Evolutionary conservation across 2,113 vertebrate genomes (phyloP).

Genomic region (Noctilio leporinus): DNA sequence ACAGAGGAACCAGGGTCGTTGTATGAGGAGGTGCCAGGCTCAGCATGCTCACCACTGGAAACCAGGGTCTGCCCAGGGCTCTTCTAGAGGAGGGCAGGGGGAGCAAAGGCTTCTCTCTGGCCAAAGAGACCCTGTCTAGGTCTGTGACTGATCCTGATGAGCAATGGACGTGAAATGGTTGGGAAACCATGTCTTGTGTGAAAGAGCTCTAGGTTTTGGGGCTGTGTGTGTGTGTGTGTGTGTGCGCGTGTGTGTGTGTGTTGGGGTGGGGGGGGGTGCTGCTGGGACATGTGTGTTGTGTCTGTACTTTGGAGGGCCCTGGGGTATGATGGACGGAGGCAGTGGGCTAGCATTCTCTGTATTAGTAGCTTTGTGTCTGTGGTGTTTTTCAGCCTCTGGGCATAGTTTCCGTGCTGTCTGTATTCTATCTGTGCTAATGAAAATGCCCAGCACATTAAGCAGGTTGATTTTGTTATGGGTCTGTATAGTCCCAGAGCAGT

Average conservation of each 20-base stretch:
- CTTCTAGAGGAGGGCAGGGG: background rate
- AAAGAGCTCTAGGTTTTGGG: background rate
- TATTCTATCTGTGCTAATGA: conserved; percentile 25
- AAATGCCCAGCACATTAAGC: background rate
- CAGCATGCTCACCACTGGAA: background rate
- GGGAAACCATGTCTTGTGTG: background rate
- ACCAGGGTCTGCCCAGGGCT: background rate
- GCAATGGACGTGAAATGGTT: accelerated
- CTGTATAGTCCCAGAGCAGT: background rate
- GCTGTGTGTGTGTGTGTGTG: too few species aligned
- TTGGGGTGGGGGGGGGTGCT: background rate
- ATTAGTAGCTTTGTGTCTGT: background rate
- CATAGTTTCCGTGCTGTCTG: background rate
- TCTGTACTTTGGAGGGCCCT: background rate
- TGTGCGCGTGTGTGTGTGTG: too few species aligned
- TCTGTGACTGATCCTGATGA: background rate
- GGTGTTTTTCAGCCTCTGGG: background rate
- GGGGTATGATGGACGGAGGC: background rate
- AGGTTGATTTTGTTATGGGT: background rate
- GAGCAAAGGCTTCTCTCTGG: background rate
- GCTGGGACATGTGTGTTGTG: accelerated
- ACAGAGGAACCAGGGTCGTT: background rate
- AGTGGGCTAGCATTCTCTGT: background rate
- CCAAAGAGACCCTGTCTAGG: background rate
- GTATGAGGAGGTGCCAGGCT: background rate